Base-by-base conservation (phyloP, 2,113 vertebrate genomes). In the Semnornis frantzii region DNA sequence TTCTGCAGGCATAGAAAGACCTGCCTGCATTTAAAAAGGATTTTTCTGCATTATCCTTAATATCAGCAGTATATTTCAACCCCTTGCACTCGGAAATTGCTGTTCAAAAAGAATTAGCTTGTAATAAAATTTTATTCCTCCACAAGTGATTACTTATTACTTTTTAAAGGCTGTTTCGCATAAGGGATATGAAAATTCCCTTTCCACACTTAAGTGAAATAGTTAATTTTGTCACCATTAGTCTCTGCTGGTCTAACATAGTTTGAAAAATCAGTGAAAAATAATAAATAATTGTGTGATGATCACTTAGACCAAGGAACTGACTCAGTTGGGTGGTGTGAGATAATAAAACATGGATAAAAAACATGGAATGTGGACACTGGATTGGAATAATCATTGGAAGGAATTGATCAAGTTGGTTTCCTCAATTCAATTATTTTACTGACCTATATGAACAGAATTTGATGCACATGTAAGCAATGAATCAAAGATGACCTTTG, bases 81-180 rank as follows among this genome's bases (percentile, higher is more conserved):
- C 17, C 46, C 25, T 91, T 85, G 50, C 30, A 27, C 50, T 69
- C 1, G 1, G 81, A 95, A 94, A 93, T 17, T 48, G 18, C 62
- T 85, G 12, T 25, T 89, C 68, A 92, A n/a, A 90, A 91, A 73
- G 50, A 82, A 33, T 69, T 93, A 69, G 44, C 25, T 82, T 64
- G 28, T 68, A 91, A 64, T 44, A 87, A 28, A 57, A 72, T 91
- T 96, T 93, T 73, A 94, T 76, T 91, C 55, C 63, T 82, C 44
- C 50, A 54, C 28, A 73, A 87, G 46, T 63, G 46, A 71, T 87
- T 27, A 80, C 37, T 83, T 59, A 21, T 8, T 30, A n/a, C 30
- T 81, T 70, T 69, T 77, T 48, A 7, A 82, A 85, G n/a, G n/a
- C 5, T 63, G 10, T 72, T 92, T 85, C 82, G 17, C 15, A 46